Base-by-base conservation (phyloP, 2,888 invertebrate genomes). In the Polyploca ridens region DNA sequence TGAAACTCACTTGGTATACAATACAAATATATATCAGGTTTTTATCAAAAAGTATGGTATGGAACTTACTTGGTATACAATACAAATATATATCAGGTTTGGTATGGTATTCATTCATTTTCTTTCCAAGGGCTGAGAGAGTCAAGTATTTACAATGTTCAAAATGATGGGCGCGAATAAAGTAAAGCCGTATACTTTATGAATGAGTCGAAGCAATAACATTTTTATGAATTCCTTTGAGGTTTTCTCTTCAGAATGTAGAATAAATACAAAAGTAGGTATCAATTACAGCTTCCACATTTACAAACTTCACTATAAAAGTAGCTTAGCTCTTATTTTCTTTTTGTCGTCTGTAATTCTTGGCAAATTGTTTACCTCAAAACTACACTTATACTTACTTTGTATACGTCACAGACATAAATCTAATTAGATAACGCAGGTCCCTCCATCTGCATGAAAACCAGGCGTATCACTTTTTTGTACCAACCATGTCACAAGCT, bases 151-250 rank as follows among this genome's bases (percentile, higher is more conserved):
- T 54, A 19, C 46, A 46, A n/a, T 46, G 46, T 46, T n/a, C 46
- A 54, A 16, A 54, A 54, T 19, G 54, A 54, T 19, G 54, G 54
- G 19, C 49, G 19, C 49, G 54, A 54, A 54, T 54, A 54, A 54
- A 54, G 54, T 54, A 16, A 54, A 54, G 54, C 3, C n/a, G 54
- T 54, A 49, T 8, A n/a, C 19, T 19, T 10, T 54, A 19, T 54
- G 54, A 54, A 54, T 54, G 54, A 54, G 54, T 54, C 54, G 79
- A 66, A 72, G 73, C 62, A 68, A 66, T 75, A 69, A 77, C 75
- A 78, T 67, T 70, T 68, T 62, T 72, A 69, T 64, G 66, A 73
- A 54, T 54, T 54, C 54, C 10, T 19, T 54, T 54, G 11, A 16
- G 16, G 10, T 10, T 19, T 54, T 19, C 19, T 54, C 6, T 19